These are phyloP conservation scores for Dynastes tityus DNA, from an alignment of 2,888 invertebrate species.

Conservation along the genomic window DNA sequence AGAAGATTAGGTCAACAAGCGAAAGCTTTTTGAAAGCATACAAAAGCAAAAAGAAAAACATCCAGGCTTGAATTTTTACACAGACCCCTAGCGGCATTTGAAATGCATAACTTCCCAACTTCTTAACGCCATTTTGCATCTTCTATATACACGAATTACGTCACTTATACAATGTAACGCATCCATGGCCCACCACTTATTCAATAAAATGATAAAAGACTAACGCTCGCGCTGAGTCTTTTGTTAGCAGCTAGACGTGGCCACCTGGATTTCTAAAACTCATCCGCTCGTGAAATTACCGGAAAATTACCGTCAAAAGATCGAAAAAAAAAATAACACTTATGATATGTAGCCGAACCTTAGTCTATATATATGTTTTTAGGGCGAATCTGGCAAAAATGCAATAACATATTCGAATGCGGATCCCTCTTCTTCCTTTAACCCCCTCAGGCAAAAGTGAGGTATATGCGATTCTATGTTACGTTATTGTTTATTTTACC, in stretches of 20 bases:
- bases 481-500: conserved; percentile 10
- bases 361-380: conserved; percentile 6
- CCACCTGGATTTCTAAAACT: conserved; percentile 60
- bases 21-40: neutral
- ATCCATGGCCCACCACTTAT: conserved; percentile 35
- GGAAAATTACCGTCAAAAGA: conserved; percentile 65
- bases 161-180: conserved; percentile 16
- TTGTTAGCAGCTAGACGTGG: conserved; percentile 54
- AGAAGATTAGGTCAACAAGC: neutral
- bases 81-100: neutral
- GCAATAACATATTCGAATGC: conserved; percentile 63
- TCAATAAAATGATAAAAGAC: conserved; percentile 60
- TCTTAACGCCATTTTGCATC: conserved; percentile 29
- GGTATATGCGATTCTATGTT: neutral
- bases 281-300: conserved; percentile 67
- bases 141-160: conserved; percentile 13
- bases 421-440: neutral
- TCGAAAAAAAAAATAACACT: conserved; percentile 58
- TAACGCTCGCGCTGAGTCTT: conserved; percentile 64
- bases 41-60: neutral
- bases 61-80: conserved; percentile 7
- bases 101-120: conserved; percentile 8
- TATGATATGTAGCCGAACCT: conserved; percentile 48
- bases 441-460: no score
- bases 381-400: conserved; percentile 61